Percentiles rank a stretch among this genome's conserved stretches.
These are phyloP conservation scores for Leptinotarsa tumamoca DNA, from an alignment of 2,888 invertebrate genomes.

Conservation along the genomic window DNA sequence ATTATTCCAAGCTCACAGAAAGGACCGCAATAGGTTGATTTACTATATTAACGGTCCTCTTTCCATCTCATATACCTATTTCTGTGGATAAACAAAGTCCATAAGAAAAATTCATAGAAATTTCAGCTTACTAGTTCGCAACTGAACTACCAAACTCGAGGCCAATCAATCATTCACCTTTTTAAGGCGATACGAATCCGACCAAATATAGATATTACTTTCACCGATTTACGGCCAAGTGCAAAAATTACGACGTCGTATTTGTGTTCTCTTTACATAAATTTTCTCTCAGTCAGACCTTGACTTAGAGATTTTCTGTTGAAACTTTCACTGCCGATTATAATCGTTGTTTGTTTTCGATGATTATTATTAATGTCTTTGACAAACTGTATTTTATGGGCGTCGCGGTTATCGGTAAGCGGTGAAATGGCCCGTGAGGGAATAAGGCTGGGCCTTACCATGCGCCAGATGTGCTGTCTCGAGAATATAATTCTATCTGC, in stretches of 20 bases:
- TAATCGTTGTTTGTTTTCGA: slow-evolving; percentile 20
- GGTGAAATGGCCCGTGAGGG: slow-evolving; percentile 7
- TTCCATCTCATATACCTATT: too few relatives aligned
- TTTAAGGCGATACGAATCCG: slow-evolving; percentile 15
- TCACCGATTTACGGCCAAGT: slow-evolving; percentile 31
- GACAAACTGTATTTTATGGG: slow-evolving; percentile 5
- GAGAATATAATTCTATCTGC: too few relatives aligned
- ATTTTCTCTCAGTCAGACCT: slow-evolving; percentile 45
- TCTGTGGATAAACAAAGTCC: too few relatives aligned
- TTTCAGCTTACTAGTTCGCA: too few relatives aligned
- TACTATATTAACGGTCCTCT: too few relatives aligned
- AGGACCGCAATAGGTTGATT: too few relatives aligned
- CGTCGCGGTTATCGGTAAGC: not conserved
- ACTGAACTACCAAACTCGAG: too few relatives aligned
- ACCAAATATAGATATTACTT: slow-evolving; percentile 27
- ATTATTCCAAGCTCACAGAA: too few relatives aligned
- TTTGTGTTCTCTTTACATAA: slow-evolving; percentile 42
- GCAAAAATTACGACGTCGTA: slow-evolving; percentile 40
- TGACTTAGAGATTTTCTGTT: slow-evolving; percentile 43
- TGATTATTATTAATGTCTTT: slow-evolving; percentile 18
- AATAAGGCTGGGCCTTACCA: not conserved
- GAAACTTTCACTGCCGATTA: slow-evolving; percentile 23
- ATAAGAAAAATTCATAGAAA: not conserved
- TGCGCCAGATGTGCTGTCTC: not conserved
- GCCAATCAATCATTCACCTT: not conserved